phyloP scores from a whole-genome alignment of 2,113 vertebrate genomes.

The Ginglymostoma cirratum region DNA sequence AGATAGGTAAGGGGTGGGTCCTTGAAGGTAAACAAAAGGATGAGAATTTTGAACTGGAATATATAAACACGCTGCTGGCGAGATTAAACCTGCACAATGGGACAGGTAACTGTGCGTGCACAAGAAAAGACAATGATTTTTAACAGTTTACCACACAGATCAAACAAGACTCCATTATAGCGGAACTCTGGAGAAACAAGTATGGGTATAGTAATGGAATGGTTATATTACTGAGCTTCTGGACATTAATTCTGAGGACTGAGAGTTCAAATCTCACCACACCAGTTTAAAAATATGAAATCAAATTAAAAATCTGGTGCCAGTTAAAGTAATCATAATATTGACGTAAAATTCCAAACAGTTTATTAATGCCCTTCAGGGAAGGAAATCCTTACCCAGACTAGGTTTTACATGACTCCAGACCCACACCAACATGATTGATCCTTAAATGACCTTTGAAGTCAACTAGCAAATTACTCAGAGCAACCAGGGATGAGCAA shows the following conservation, averaged over 20 bases:
- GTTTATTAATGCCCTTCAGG: neutral
- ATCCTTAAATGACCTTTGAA: no score
- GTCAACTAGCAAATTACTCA: no score
- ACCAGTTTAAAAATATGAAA: neutral
- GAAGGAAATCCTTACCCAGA: neutral
- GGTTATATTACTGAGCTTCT: neutral
- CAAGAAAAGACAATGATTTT: no score
- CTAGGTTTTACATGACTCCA: no score
- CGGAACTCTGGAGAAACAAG: no score
- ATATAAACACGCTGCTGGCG: neutral
- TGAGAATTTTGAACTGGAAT: neutral
- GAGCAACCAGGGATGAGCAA: no score
- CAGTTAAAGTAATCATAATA: neutral
- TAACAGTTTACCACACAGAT: no score
- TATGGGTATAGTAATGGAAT: no score
- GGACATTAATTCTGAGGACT: neutral
- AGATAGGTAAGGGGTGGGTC: no score
- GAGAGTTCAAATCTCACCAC: neutral
- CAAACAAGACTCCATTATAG: no score
- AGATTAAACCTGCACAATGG: neutral
- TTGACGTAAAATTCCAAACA: neutral
- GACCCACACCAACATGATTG: no score
- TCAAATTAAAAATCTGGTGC: neutral
- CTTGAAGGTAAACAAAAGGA: neutral
- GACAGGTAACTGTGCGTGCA: no score